Conservation (phyloP, 1,140 invertebrate genomes). For the Aphelenchoides fujianensis region DNA sequence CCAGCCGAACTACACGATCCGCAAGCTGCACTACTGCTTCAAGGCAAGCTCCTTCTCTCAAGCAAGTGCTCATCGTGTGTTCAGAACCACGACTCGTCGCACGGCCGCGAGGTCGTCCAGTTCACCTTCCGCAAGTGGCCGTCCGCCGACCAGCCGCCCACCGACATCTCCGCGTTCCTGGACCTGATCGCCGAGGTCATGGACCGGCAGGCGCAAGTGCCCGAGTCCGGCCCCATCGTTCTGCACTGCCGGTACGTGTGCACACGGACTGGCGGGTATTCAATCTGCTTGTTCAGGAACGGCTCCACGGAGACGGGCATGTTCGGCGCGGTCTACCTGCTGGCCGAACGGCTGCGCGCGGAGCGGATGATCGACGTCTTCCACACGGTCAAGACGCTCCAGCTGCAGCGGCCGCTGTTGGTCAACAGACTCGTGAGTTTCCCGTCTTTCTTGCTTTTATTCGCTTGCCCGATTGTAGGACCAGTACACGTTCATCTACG, state of each 20-base stretch:
- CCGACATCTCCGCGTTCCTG: slow-evolving; percentile 34
- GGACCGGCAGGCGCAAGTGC: slow-evolving; percentile 48
- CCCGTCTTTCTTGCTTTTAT: too few species aligned
- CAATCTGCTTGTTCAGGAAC: slow-evolving; percentile 61
- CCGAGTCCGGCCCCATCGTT: slow-evolving; percentile 53
- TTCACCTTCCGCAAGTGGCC: slow-evolving; percentile 36
- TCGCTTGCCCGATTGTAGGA: too few species aligned
- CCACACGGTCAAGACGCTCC: slow-evolving; percentile 64
- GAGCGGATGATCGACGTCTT: slow-evolving; percentile 66
- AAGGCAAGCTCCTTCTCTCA: slow-evolving; percentile 38
- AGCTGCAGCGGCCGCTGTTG: slow-evolving; percentile 39
- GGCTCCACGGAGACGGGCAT: slow-evolving; percentile 65
- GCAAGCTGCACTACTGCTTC: slow-evolving; percentile 50
- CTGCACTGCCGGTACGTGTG: slow-evolving; percentile 50
- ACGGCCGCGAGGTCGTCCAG: slow-evolving; percentile 46
- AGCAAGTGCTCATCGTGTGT: slow-evolving; percentile 3
- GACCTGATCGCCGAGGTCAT: slow-evolving; percentile 55
- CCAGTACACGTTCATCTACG: too few species aligned
- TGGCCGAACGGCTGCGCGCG: slow-evolving; percentile 64
- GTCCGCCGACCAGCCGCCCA: too few species aligned
- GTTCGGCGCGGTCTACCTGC: slow-evolving; percentile 63
- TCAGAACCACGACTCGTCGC: slow-evolving; percentile 23
- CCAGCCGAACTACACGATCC: slow-evolving; percentile 31
- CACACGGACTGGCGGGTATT: neutral
- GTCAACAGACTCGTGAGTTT: slow-evolving; percentile 53